phyloP scores from a whole-genome alignment of 2,113 vertebrate species.

The Proterorhinus semilunaris region DNA sequence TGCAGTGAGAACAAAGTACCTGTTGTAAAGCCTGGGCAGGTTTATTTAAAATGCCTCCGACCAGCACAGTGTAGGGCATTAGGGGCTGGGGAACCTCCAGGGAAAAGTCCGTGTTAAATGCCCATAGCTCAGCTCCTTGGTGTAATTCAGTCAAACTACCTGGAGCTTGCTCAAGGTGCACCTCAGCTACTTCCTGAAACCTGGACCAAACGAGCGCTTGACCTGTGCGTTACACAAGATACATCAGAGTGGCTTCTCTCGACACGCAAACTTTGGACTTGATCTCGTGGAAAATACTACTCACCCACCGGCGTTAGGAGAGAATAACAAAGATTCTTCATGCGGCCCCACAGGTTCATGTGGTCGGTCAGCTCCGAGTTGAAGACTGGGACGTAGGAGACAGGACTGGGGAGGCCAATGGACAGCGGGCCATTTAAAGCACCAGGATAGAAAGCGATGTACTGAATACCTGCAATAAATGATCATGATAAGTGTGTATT shows the following conservation, averaged over 20 bases:
- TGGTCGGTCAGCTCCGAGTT: slow-evolving; percentile 49
- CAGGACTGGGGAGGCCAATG: slow-evolving; percentile 37
- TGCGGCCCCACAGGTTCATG: slow-evolving; percentile 66
- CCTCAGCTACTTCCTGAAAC: slow-evolving; percentile 59
- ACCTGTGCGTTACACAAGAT: slow-evolving; percentile 17
- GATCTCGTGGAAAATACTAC: slow-evolving; percentile 6
- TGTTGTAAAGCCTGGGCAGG: slow-evolving; percentile 57
- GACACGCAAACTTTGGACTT: neutral
- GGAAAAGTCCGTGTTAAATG: slow-evolving; percentile 76
- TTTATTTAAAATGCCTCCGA: slow-evolving; percentile 73
- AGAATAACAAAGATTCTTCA: slow-evolving; percentile 64
- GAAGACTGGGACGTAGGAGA: slow-evolving; percentile 61
- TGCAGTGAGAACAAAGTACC: slow-evolving; percentile 46
- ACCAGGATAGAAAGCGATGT: slow-evolving; percentile 50
- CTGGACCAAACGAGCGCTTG: slow-evolving; percentile 29
- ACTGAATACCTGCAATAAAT: slow-evolving; percentile 44
- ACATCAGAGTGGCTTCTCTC: neutral
- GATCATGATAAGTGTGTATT: too few species aligned
- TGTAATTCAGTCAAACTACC: slow-evolving; percentile 61
- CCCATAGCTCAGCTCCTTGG: slow-evolving; percentile 73
- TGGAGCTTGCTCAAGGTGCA: slow-evolving; percentile 61
- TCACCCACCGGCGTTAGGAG: slow-evolving; percentile 30
- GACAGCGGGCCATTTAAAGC: slow-evolving; percentile 39
- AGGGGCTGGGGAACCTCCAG: slow-evolving; percentile 74
- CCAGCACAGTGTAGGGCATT: slow-evolving; percentile 70